Evolutionary conservation across 2,797 vertebrate genomes (phyloP).

Genomic region (Enteromius paludinosus): DNA sequence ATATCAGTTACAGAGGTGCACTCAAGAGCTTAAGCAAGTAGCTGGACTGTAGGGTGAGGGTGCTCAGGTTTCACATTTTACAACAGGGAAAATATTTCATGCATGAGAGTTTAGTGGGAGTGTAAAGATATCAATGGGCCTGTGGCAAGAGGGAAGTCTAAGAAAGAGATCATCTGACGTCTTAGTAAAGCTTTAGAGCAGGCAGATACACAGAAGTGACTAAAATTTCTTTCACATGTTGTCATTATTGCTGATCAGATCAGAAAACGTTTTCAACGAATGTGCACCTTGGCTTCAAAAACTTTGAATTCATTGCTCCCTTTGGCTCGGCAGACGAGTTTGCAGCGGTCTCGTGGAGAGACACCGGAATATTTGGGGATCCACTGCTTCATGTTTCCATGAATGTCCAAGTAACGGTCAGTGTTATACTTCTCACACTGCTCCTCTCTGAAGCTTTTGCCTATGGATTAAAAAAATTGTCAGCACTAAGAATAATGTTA

Average conservation of each 20-base stretch:
- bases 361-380: constrained; percentile 94
- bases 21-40: constrained; percentile 44
- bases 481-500: constrained; percentile 21
- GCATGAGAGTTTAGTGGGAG: constrained; percentile 42
- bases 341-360: constrained; percentile 92
- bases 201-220: constrained; percentile 4
- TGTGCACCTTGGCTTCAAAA: constrained; percentile 90
- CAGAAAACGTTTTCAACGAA: constrained; percentile 16
- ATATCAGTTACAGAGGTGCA: constrained; percentile 48
- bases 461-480: constrained; percentile 67
- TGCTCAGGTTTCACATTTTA: constrained; percentile 50
- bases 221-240: constrained; percentile 21
- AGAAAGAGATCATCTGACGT: constrained; percentile 33
- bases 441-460: constrained; percentile 93
- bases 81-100: constrained; percentile 55
- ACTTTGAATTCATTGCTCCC: constrained; percentile 94
- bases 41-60: constrained; percentile 6
- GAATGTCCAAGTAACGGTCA: constrained; percentile 82
- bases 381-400: constrained; percentile 88
- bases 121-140: constrained; percentile 44
- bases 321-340: constrained; percentile 89
- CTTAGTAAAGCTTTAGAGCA: constrained; percentile 24
- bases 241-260: constrained; percentile 23
- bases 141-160: constrained; percentile 40
- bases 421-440: constrained; percentile 94